Evolutionary conservation across 2,113 vertebrate species (phyloP).

Genomic region (Amazona vittata): DNA sequence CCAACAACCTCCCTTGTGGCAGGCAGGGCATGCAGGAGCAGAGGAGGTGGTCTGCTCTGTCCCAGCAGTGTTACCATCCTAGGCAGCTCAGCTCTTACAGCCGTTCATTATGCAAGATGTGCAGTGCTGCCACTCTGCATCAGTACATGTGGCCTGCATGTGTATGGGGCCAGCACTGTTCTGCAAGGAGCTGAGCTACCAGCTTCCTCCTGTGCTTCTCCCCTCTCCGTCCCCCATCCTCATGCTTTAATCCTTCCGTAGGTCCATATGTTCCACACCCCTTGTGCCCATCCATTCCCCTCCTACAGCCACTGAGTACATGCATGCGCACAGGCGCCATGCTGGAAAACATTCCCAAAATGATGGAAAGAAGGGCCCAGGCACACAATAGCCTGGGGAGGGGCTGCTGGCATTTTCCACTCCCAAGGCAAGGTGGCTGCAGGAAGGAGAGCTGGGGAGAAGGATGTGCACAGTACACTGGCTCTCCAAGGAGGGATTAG

Average conservation of each 20-base stretch:
- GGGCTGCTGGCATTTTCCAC: not conserved
- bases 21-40: not conserved
- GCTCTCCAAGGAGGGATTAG: fast-evolving
- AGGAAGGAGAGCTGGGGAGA: not conserved
- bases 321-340: fast-evolving
- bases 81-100: not conserved
- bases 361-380: not conserved
- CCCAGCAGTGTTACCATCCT: not conserved
- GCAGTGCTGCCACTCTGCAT: not conserved
- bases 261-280: fast-evolving
- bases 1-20: not conserved
- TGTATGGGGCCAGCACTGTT: fast-evolving
- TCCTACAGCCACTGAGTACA: not conserved
- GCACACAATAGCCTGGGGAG: not conserved
- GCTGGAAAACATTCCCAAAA: not conserved
- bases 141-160: fast-evolving
- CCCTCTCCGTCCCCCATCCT: not conserved
- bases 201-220: not conserved
- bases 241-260: not conserved
- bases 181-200: not conserved
- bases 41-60: not conserved
- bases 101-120: fast-evolving
- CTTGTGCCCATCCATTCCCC: not conserved
- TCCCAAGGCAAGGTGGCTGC: too few species aligned
- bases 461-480: fast-evolving